These are phyloP conservation scores for Axis porcinus DNA, from an alignment of 2,113 vertebrate species.

Conservation along the genomic window DNA sequence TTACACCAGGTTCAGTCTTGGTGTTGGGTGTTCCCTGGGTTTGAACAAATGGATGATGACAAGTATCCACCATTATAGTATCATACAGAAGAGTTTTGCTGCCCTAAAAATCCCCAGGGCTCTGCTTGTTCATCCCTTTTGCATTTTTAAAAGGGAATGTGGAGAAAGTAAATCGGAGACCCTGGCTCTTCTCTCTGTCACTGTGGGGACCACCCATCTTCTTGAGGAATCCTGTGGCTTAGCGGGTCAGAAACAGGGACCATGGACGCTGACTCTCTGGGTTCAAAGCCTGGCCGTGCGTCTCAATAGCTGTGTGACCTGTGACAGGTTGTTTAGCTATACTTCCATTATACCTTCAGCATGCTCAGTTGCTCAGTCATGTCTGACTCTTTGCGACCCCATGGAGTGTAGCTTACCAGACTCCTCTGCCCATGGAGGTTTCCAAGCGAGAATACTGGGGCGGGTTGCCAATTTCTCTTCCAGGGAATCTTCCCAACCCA, in stretches of 20 bases:
- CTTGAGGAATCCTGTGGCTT: background rate
- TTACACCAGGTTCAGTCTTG: background rate
- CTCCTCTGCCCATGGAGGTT: background rate
- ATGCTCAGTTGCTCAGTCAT: background rate
- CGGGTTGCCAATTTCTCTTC: background rate
- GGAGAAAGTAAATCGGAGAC: background rate
- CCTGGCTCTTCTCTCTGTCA: background rate
- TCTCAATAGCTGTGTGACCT: background rate
- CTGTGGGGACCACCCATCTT: fast-evolving
- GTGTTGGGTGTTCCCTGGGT: background rate
- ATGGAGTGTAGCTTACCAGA: background rate
- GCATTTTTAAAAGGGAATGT: background rate
- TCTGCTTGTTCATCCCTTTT: background rate
- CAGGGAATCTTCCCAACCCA: background rate
- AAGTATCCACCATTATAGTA: no score
- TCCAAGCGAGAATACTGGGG: background rate
- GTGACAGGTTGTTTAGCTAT: background rate
- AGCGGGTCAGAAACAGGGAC: background rate
- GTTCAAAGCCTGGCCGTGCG: background rate
- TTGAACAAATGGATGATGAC: background rate
- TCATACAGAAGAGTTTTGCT: background rate
- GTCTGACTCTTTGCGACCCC: background rate
- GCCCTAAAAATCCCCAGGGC: background rate
- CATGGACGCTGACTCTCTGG: background rate
- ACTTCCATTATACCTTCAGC: background rate